phyloP scores from a whole-genome alignment of 2,797 vertebrate genomes.

The Xiphophorus birchmanni region DNA sequence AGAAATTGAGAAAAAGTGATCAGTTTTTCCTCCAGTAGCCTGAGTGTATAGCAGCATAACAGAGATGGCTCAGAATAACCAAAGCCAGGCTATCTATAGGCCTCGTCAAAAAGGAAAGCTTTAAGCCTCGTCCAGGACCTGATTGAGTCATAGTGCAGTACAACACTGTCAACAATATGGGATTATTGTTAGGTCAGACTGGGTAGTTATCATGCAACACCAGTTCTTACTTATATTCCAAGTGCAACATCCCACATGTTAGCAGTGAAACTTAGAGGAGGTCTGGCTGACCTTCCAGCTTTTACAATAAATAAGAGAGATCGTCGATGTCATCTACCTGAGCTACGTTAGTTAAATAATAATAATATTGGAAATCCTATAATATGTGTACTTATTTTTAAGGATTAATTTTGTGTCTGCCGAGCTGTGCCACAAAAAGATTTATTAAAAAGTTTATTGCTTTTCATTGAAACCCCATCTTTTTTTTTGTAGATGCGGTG shows the following conservation, averaged over 20 bases:
- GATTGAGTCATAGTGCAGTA: background rate
- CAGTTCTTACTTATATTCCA: background rate
- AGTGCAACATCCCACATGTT: background rate
- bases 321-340: background rate
- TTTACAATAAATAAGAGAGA: background rate
- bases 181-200: background rate
- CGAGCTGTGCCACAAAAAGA: constrained; percentile 11
- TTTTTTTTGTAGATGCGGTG: constrained; percentile 30
- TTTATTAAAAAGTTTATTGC: constrained; percentile 61
- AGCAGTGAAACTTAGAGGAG: background rate
- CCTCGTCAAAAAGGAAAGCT: background rate
- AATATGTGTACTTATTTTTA: constrained; percentile 9
- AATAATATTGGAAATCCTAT: constrained; percentile 2
- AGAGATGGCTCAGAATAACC: background rate
- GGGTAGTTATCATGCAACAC: background rate
- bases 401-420: constrained; percentile 35
- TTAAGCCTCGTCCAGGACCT: background rate
- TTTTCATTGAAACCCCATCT: constrained; percentile 52
- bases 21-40: background rate
- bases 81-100: background rate
- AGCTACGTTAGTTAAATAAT: constrained; percentile 7
- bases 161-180: background rate
- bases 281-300: background rate
- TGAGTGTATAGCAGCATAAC: background rate
- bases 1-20: background rate